phyloP scores from a whole-genome alignment of 2,888 invertebrate species.

The Antheraea assamensis region DNA sequence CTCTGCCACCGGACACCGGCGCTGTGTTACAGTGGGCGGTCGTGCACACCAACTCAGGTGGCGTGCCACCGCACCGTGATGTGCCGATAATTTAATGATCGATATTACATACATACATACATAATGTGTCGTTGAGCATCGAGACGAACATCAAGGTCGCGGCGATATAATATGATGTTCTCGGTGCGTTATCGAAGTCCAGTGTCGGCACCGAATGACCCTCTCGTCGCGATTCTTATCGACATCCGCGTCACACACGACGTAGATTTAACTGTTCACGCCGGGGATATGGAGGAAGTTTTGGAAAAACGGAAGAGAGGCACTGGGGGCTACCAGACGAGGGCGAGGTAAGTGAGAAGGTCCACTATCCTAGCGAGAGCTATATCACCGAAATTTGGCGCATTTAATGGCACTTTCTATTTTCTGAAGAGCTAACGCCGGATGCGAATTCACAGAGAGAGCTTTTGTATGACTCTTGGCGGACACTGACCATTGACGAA shows the following conservation, averaged over 20 bases:
- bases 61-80: not conserved
- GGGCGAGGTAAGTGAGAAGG: not conserved
- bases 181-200: constrained; percentile 16
- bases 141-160: constrained; percentile 25
- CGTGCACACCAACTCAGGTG: not conserved
- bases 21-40: not conserved
- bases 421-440: constrained; percentile 10
- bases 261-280: not conserved
- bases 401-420: constrained; percentile 17
- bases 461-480: constrained; percentile 21
- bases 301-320: not conserved
- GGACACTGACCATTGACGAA: constrained; percentile 88
- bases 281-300: not conserved
- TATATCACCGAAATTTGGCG: not conserved
- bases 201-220: constrained; percentile 16
- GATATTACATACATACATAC: not conserved
- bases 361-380: not conserved
- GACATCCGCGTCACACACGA: constrained; percentile 13
- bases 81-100: not conserved
- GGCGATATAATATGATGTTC: constrained; percentile 14
- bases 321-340: not conserved
- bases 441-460: constrained; percentile 16
- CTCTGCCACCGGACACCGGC: not conserved
- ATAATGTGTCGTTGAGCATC: not conserved
- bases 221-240: constrained; percentile 32